Percentiles rank a stretch among this genome's conserved stretches.
These are phyloP conservation scores for Paradisaea rubra DNA, from an alignment of 2,113 vertebrate genomes.

Conservation along the genomic window DNA sequence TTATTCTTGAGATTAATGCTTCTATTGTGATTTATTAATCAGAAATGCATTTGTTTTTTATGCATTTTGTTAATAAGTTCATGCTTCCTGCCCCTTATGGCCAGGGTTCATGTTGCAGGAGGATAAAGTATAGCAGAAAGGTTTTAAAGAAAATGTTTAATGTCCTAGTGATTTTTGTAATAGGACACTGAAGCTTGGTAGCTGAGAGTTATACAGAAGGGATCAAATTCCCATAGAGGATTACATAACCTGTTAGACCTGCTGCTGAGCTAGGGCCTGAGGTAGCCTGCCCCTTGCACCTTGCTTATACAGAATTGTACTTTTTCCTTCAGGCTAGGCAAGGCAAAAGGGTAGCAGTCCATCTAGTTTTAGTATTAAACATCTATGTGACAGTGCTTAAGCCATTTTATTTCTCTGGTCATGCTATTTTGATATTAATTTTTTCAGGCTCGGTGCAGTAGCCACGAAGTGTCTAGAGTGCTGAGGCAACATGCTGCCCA, in stretches of 20 bases:
- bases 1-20: background rate
- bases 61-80: background rate
- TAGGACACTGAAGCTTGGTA: background rate
- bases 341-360: background rate
- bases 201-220: background rate
- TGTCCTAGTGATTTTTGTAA: background rate
- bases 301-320: rapidly evolving
- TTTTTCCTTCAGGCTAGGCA: background rate
- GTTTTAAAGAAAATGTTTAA: background rate
- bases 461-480: rapidly evolving
- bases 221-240: background rate
- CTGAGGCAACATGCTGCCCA: background rate
- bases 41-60: background rate
- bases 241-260: rapidly evolving
- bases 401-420: background rate
- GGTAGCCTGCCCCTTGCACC: background rate
- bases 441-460: background rate
- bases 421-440: rapidly evolving
- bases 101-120: background rate
- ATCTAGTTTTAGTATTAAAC: background rate
- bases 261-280: background rate
- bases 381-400: background rate
- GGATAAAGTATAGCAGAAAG: background rate
- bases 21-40: background rate
- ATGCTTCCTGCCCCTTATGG: background rate